phyloP scores from a whole-genome alignment of 2,888 invertebrate species.

The Caenorhabditis auriculariae region DNA sequence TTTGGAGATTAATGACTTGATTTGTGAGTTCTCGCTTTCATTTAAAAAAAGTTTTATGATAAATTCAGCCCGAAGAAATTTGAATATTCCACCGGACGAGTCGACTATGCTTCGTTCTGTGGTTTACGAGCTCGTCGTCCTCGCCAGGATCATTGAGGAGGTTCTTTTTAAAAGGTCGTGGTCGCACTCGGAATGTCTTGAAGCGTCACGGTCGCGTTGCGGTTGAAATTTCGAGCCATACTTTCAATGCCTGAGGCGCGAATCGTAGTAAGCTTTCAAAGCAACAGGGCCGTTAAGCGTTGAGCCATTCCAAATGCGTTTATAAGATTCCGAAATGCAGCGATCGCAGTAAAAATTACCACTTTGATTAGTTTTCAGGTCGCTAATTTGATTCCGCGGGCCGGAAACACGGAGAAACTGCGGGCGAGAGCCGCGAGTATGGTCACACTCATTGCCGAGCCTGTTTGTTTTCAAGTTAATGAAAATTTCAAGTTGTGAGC shows the following conservation, averaged over 20 bases:
- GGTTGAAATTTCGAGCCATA: not conserved
- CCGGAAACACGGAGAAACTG: too few relatives aligned
- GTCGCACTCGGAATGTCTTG: too few relatives aligned
- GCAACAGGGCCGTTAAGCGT: too few relatives aligned
- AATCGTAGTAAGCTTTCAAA: not conserved
- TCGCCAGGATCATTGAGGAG: slow-evolving; percentile 31
- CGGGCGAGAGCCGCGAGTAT: slow-evolving; percentile 2
- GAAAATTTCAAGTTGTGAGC: slow-evolving; percentile 1
- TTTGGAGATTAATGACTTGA: slow-evolving; percentile 22
- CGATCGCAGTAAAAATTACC: too few relatives aligned
- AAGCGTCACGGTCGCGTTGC: too few relatives aligned
- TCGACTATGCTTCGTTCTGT: slow-evolving; percentile 39
- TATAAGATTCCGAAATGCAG: too few relatives aligned
- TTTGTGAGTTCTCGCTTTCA: slow-evolving; percentile 7
- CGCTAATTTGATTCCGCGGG: too few relatives aligned
- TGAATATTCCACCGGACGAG: slow-evolving; percentile 49
- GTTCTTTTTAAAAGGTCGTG: slow-evolving; percentile 3
- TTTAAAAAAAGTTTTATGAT: not conserved
- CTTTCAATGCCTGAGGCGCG: not conserved
- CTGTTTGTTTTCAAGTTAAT: slow-evolving; percentile 7
- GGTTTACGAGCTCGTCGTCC: slow-evolving; percentile 31
- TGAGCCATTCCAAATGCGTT: too few relatives aligned
- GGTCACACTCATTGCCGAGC: slow-evolving; percentile 8
- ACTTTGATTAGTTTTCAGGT: too few relatives aligned
- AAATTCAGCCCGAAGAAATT: slow-evolving; percentile 32